Evolutionary conservation across 1,140 invertebrate genomes (phyloP).

Genomic region (Pantala flavescens): DNA sequence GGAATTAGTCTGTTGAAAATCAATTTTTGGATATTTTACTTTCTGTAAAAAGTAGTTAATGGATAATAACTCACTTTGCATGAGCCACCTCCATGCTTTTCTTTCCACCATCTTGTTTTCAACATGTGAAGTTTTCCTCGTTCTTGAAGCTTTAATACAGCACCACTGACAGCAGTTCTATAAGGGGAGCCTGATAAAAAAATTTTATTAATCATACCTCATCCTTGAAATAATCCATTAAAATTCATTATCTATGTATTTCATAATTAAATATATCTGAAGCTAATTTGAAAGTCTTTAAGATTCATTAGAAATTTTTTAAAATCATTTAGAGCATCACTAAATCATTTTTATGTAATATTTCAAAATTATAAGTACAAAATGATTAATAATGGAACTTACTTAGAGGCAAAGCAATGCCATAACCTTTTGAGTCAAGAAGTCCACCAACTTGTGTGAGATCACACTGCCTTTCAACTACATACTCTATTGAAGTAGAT

Average conservation of each 20-base stretch:
- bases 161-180: constrained; percentile 55
- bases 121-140: constrained; percentile 59
- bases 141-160: constrained; percentile 72
- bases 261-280: no score
- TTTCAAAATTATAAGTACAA: no score
- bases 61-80: neutral
- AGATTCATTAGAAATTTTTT: no score
- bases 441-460: constrained; percentile 66
- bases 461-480: constrained; percentile 61
- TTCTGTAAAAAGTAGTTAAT: no score
- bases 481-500: constrained; percentile 68
- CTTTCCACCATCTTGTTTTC: constrained; percentile 83
- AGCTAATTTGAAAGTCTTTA: no score
- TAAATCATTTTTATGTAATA: no score
- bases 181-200: constrained; percentile 52
- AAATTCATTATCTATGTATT: no score
- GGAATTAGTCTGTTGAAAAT: no score
- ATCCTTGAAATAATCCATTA: no score
- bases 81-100: constrained; percentile 34
- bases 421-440: constrained; percentile 71
- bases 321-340: no score
- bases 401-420: constrained; percentile 66
- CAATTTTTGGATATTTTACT: no score
- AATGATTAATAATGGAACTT: constrained; percentile 28
- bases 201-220: no score